A percentile compares a stretch with the other conserved stretches of the same genome.
Conservation (phyloP, 2,113 vertebrate species). For the Chaetodon trifascialis region DNA sequence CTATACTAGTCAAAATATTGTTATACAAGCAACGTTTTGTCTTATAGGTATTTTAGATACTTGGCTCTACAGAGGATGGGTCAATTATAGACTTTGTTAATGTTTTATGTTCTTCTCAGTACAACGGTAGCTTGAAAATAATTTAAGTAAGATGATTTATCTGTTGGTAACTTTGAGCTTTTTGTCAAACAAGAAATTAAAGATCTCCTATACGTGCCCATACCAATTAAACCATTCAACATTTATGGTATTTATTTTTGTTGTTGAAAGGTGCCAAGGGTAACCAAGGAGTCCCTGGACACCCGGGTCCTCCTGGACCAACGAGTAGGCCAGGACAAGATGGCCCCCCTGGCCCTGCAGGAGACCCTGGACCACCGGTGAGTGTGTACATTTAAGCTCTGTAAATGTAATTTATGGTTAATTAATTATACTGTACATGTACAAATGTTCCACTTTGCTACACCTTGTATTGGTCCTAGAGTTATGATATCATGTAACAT, state of each 20-base stretch:
- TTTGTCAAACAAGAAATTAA: background rate
- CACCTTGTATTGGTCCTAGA: background rate
- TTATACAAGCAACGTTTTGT: background rate
- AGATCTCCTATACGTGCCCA: background rate
- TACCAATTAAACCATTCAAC: background rate
- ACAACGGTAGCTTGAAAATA: background rate
- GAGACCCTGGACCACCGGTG: slow-evolving; percentile 87
- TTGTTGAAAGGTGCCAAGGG: slow-evolving; percentile 63
- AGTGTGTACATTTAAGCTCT: slow-evolving; percentile 63
- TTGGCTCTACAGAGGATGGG: too few species aligned
- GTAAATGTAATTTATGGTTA: background rate
- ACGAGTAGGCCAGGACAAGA: slow-evolving; percentile 83
- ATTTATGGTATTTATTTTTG: background rate
- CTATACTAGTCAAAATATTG: background rate
- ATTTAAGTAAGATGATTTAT: background rate
- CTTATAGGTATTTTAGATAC: background rate
- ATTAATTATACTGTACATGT: background rate
- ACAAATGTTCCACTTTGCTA: background rate
- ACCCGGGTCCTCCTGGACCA: slow-evolving; percentile 68
- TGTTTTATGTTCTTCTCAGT: background rate
- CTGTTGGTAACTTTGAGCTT: background rate
- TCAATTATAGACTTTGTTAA: background rate
- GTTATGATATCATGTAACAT: background rate
- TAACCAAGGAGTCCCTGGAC: slow-evolving; percentile 80
- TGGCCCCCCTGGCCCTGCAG: slow-evolving; percentile 83